Percentiles rank a stretch among this genome's conserved stretches.
These are phyloP conservation scores for Actenoides hombroni DNA, from an alignment of 2,113 vertebrate genomes.

Conservation along the genomic window DNA sequence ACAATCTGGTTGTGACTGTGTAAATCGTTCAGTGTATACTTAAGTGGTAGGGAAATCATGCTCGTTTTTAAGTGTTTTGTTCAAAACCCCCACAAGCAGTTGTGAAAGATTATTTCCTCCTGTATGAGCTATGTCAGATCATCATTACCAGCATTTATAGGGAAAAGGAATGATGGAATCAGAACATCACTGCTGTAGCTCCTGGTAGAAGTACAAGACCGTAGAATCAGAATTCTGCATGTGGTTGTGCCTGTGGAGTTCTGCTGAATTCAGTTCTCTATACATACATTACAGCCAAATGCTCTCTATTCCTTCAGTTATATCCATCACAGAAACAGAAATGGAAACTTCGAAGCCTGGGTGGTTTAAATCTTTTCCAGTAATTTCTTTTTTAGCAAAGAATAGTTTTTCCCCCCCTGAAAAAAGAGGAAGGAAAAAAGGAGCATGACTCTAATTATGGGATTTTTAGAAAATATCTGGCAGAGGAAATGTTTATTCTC, in stretches of 20 bases:
- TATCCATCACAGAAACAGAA: conserved; percentile 9
- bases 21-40: background rate
- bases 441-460: background rate
- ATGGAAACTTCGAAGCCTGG: conserved; percentile 21
- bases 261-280: background rate
- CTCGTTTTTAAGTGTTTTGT: background rate
- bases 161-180: background rate
- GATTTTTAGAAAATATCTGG: background rate
- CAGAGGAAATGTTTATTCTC: conserved; percentile 35
- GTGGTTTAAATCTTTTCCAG: conserved; percentile 44
- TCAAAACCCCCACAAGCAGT: background rate
- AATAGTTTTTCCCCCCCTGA: background rate
- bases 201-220: background rate
- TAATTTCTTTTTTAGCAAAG: background rate
- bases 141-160: background rate
- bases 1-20: background rate
- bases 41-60: background rate
- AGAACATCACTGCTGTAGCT: background rate
- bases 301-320: background rate
- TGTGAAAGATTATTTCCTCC: background rate
- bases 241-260: background rate
- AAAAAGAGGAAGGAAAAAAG: conserved; percentile 39
- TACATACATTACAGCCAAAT: background rate
- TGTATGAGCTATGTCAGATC: fast-evolving
- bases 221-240: background rate